Evolutionary conservation across 2,888 invertebrate species (phyloP).

Genomic region (Xanthia icteritia): DNA sequence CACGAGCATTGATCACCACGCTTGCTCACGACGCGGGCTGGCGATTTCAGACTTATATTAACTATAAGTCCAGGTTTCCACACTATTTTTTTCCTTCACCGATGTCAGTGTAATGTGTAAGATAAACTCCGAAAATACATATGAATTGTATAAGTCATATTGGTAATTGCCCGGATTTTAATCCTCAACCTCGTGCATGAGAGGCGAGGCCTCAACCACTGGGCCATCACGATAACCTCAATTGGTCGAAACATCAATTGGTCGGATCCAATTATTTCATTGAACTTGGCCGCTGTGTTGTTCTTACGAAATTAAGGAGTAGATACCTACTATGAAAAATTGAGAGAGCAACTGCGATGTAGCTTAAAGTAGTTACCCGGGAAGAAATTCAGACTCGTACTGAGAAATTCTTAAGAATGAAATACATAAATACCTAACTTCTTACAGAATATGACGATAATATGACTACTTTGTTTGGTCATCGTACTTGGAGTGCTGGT

Average conservation of each 20-base stretch:
- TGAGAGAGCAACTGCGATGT: background rate
- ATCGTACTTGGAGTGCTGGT: no score
- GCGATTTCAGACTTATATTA: no score
- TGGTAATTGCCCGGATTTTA: background rate
- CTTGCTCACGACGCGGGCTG: no score
- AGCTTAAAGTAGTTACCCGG: background rate
- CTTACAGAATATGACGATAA: no score
- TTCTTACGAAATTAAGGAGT: background rate
- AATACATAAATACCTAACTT: constrained; percentile 28
- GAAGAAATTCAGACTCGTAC: background rate
- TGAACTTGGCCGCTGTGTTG: background rate
- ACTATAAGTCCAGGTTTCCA: background rate
- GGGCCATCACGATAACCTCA: background rate
- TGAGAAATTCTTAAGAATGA: constrained; percentile 42
- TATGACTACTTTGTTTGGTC: no score
- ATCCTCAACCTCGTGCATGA: background rate
- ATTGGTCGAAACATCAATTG: background rate
- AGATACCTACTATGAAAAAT: background rate
- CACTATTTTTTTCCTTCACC: background rate
- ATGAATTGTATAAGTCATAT: background rate
- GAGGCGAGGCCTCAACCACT: background rate
- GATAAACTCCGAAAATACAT: background rate
- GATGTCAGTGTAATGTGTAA: background rate
- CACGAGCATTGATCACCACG: no score
- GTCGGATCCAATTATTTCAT: background rate